A percentile compares a stretch with the other conserved stretches of the same genome.
Evolutionary conservation across 64 coral and sea anemone genomes (phyloP).

Genomic region (Trachythela sp.): DNA sequence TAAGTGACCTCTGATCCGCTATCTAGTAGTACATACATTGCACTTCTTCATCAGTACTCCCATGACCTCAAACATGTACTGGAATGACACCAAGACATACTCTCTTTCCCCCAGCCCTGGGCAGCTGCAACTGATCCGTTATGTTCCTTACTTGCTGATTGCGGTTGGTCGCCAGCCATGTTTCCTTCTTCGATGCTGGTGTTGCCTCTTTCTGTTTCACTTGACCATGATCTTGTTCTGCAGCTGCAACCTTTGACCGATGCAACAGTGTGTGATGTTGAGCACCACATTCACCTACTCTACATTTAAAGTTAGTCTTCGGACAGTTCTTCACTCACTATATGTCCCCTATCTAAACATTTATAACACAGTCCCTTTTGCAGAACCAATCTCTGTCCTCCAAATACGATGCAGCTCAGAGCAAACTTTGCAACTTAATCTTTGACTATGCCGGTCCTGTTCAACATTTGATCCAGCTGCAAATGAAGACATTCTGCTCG

Average conservation of each 20-base stretch:
- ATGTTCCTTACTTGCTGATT: conserved; percentile 39
- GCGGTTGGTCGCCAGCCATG: background rate
- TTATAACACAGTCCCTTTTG: background rate
- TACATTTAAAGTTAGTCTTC: background rate
- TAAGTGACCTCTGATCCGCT: conserved; percentile 62
- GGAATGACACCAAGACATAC: conserved; percentile 67
- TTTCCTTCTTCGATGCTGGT: background rate
- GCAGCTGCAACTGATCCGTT: too few species aligned
- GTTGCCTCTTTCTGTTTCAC: background rate
- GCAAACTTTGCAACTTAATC: background rate
- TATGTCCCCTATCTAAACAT: conserved; percentile 23
- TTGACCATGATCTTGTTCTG: background rate
- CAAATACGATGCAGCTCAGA: background rate
- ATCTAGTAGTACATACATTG: conserved; percentile 62
- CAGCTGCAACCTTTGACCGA: background rate
- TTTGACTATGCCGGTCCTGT: too few species aligned
- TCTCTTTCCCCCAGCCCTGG: background rate
- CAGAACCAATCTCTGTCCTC: background rate
- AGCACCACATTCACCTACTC: background rate
- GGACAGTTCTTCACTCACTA: background rate
- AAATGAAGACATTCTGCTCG: background rate
- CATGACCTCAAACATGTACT: conserved; percentile 46
- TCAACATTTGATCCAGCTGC: background rate
- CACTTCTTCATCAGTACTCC: background rate
- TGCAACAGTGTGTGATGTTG: conserved; percentile 42